Evolutionary conservation across 2,113 vertebrate species (phyloP).

Genomic region (Ellobius talpinus): DNA sequence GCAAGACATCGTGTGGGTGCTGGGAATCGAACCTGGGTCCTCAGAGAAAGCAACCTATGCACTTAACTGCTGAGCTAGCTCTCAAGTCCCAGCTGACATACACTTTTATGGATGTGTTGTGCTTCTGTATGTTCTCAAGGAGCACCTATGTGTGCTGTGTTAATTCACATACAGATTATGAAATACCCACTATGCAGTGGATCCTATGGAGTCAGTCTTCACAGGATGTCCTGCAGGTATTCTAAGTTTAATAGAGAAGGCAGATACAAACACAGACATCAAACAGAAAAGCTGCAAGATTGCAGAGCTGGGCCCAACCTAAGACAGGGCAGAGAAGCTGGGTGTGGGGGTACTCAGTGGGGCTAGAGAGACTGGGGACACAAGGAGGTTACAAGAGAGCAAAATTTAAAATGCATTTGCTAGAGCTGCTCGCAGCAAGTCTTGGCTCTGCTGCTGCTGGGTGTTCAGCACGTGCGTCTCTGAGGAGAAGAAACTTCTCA

Average conservation of each 20-base stretch:
- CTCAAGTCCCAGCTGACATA: not conserved
- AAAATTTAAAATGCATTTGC: not conserved
- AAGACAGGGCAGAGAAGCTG: accelerated
- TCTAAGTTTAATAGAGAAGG: not conserved
- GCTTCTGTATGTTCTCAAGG: not conserved
- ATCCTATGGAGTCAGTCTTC: not conserved
- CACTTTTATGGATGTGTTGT: not conserved
- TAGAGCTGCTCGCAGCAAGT: accelerated
- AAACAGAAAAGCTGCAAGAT: not conserved
- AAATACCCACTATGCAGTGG: not conserved
- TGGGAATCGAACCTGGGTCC: not conserved
- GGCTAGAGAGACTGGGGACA: accelerated
- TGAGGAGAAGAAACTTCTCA: too few species aligned
- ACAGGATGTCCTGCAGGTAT: not conserved
- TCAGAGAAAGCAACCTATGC: not conserved
- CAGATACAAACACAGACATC: not conserved
- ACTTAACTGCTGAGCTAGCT: not conserved
- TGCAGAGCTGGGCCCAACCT: accelerated
- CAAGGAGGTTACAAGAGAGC: not conserved
- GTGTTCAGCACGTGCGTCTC: accelerated
- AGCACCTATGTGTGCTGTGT: not conserved
- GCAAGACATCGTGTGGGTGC: not conserved
- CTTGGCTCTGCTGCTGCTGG: not conserved
- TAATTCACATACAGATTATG: not conserved
- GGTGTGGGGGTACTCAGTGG: not conserved